These are phyloP conservation scores for Meloidogyne hapla DNA, from an alignment of 1,140 invertebrate genomes.

Conservation along the genomic window DNA sequence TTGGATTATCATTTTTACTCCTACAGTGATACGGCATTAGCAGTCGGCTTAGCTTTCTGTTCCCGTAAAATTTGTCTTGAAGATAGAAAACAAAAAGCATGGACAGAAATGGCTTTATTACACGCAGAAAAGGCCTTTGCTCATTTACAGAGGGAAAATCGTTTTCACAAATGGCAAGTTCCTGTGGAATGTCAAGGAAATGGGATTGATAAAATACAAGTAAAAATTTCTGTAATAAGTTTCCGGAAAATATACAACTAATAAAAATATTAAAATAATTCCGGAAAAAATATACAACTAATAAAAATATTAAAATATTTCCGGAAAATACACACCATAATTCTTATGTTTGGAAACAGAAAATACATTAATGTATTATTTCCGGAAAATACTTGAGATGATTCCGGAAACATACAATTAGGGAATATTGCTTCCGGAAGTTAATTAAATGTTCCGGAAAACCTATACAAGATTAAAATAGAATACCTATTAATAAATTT, in stretches of 20 bases:
- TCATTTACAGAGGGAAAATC: constrained; percentile 34
- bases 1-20: too few relatives aligned
- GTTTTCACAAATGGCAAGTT: constrained; percentile 13
- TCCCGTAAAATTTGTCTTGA: constrained; percentile 58
- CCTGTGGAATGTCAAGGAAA: constrained; percentile 12
- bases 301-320: too few relatives aligned
- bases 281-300: too few relatives aligned
- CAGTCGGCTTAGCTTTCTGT: constrained; percentile 59
- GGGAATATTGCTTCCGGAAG: too few relatives aligned
- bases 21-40: constrained; percentile 56
- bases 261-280: too few relatives aligned
- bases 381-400: too few relatives aligned
- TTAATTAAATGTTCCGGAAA: not conserved
- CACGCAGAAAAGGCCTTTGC: constrained; percentile 38
- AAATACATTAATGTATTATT: too few relatives aligned
- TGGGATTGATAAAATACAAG: constrained; percentile 14
- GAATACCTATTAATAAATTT: too few relatives aligned
- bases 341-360: too few relatives aligned
- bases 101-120: constrained; percentile 52
- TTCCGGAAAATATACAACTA: not conserved
- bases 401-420: too few relatives aligned
- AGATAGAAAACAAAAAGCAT: constrained; percentile 52
- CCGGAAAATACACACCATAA: too few relatives aligned
- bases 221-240: not conserved
- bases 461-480: too few relatives aligned